A percentile compares a stretch with the other conserved stretches of the same genome.
Evolutionary conservation across 2,113 vertebrate species (phyloP).

Genomic region (Megaceryle maxima): DNA sequence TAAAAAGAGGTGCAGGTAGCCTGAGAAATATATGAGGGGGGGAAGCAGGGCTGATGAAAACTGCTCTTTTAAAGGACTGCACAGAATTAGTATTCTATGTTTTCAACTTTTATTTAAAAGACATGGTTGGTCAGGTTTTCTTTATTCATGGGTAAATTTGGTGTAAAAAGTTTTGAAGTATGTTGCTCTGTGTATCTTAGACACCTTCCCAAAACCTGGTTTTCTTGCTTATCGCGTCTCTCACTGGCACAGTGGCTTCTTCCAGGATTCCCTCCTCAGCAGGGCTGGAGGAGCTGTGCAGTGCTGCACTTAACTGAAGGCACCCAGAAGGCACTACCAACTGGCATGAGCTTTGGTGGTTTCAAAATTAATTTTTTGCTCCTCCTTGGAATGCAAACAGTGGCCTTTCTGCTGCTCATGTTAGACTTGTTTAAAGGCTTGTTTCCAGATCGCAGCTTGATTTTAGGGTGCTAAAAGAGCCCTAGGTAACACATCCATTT

Average conservation of each 20-base stretch:
- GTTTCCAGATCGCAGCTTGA: background rate
- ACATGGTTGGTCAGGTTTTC: background rate
- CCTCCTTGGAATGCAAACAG: background rate
- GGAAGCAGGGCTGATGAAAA: background rate
- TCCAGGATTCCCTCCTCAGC: background rate
- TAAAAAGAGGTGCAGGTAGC: background rate
- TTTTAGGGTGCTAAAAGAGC: background rate
- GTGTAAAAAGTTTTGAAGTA: background rate
- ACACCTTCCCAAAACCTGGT: background rate
- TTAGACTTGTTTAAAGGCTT: background rate
- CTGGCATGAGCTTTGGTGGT: background rate
- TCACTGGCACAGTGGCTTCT: background rate
- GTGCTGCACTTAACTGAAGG: background rate
- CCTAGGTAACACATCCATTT: accelerated
- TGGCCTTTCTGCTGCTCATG: background rate
- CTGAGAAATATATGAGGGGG: background rate
- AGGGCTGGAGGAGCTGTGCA: accelerated
- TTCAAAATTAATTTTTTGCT: background rate
- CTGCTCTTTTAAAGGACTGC: background rate
- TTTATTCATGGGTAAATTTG: background rate
- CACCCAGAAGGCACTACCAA: background rate
- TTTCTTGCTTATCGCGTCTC: background rate
- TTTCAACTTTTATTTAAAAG: background rate
- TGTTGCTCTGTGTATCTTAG: background rate
- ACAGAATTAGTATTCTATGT: background rate